Evolutionary conservation across 2,797 vertebrate species (phyloP).

Genomic region (Cyclopterus lumpus): DNA sequence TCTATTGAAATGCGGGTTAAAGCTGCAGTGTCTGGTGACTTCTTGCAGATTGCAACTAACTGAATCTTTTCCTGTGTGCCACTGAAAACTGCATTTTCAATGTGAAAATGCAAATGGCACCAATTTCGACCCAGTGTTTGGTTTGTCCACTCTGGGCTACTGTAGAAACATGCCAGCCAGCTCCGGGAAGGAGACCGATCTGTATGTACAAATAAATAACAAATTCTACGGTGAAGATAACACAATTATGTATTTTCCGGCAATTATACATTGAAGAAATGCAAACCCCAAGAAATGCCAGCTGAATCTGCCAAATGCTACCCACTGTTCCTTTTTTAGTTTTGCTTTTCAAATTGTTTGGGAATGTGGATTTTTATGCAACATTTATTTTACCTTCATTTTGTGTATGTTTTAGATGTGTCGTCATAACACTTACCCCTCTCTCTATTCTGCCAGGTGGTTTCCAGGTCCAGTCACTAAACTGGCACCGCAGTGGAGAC

Average conservation of each 20-base stretch:
- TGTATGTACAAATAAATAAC: too few relatives aligned
- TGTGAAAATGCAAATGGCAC: too few relatives aligned
- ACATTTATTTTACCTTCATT: background rate
- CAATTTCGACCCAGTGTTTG: too few relatives aligned
- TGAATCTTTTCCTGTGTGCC: background rate
- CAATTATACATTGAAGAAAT: too few relatives aligned
- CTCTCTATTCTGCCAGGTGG: slow-evolving; percentile 78
- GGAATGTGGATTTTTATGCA: background rate
- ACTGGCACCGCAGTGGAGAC: slow-evolving; percentile 89
- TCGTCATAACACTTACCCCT: background rate
- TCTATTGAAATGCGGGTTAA: background rate
- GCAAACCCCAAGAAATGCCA: too few relatives aligned
- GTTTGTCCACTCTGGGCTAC: too few relatives aligned
- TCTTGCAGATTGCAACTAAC: background rate
- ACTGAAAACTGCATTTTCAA: too few relatives aligned
- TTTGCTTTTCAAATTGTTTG: background rate
- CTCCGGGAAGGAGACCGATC: background rate
- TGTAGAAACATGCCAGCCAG: too few relatives aligned
- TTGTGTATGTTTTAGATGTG: background rate
- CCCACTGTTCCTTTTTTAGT: too few relatives aligned
- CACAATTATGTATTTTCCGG: too few relatives aligned
- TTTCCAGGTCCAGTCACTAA: slow-evolving; percentile 89
- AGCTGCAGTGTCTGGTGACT: background rate
- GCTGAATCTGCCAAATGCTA: too few relatives aligned
- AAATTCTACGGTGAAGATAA: too few relatives aligned